Base-by-base conservation (phyloP, 1,140 invertebrate genomes). In the Atopsyche davidsoni region DNA sequence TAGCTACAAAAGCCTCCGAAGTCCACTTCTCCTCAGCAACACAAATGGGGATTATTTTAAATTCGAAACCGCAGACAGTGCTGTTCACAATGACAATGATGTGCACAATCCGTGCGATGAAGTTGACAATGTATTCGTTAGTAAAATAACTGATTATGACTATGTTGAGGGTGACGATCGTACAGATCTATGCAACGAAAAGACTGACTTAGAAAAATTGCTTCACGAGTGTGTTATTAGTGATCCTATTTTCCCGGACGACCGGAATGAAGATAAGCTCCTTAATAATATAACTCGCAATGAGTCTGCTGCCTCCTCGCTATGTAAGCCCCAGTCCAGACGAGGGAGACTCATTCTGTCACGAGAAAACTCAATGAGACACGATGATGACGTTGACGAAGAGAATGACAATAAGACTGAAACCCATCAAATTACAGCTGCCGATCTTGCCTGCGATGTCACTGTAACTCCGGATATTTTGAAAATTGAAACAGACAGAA, bases 171-270 rank as follows among this genome's bases (percentile, higher is more conserved):
- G n/a, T n/a, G n/a, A n/a, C n/a, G n/a, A n/a, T n/a, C n/a, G n/a
- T n/a, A 17, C 24, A 16, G 35, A n/a, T 7, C 14, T 32, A 10
- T 25, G 24, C 25, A 51, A 44, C 34, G 43, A 46, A 46, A 51
- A 55, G 47, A 55, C 43, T 47, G 53, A 55, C 24, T 50, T 38
- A 41, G 48, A 55, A 47, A 51, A 47, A 41, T 13, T 28, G 17
- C 47, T 35, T 35, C 23, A 23, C 6, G 49, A 50, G 32, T 42
- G 18, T 43, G 6, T 24, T n/a, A n/a, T n/a, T n/a, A n/a, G n/a
- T n/a, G n/a, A n/a, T n/a, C n/a, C 16, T 34, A 3, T 13, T 34
- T 34, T 34, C 25, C n/a, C n/a, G n/a, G n/a, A n/a, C n/a, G n/a
- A n/a, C n/a, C n/a, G n/a, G n/a, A n/a, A n/a, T n/a, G n/a, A 48